Base-by-base conservation (phyloP, 2,888 invertebrate genomes). In the Netelia melanura region DNA sequence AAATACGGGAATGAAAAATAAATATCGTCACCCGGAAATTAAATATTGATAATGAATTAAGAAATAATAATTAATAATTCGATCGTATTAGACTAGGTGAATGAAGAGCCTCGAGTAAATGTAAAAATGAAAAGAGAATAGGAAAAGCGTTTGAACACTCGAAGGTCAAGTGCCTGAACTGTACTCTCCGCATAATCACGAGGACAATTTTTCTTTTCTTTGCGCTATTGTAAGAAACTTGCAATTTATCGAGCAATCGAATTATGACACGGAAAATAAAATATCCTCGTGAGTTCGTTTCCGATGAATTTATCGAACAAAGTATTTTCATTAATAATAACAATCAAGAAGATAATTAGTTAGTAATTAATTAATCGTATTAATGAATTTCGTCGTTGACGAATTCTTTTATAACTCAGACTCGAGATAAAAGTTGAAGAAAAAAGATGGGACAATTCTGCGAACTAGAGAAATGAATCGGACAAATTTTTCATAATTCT, bases 131-230 rank as follows among this genome's bases (percentile, higher is more conserved):
- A 30, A 30, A 25, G 25, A 62, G 14, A 62, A 62, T 62, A 30
- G 44, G n/a, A 74, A 74, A 74, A 21, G 44, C 30, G 61, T 75
- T 70, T 54, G 67, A 23, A 43, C 62, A 48, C 48, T 11, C 75
- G 82, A 82, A 82, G 79, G 85, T 85, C 76, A 82, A 82, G 61
- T 68, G 58, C 65, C 81, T 61, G 71, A 68, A 78, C 52, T 85
- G 85, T 82, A 85, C 82, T 85, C 82, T 79, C 52, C 71, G 85
- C 79, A 85, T 85, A 85, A 85, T 82, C 75, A 75, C 79, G 67
- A 85, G 82, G 82, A 56, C 64, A 61, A 38, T 65, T 71, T 61
- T 64, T 75, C n/a, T 65, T 56, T 9, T 21, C 17, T 21, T 21
- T 17, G 71, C 58, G 54, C 58, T 56, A 67, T 44, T 38, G 74